Conservation (phyloP, 1,140 invertebrate species). For the Drosophila auraria region DNA sequence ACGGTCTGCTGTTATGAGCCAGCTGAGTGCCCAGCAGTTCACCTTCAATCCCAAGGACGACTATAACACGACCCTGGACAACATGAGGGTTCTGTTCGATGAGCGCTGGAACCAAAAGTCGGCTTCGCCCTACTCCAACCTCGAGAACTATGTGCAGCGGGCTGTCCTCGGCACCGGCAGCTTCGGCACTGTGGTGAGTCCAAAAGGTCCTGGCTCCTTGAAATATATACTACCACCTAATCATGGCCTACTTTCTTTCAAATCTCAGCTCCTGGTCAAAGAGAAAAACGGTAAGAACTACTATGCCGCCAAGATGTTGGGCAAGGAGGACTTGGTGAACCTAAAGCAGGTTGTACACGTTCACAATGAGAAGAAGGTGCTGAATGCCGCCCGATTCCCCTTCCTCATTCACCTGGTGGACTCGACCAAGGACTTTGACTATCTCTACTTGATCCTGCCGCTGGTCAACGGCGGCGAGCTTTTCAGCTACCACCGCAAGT, state of each 20-base stretch:
- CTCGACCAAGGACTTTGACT: constrained; percentile 94
- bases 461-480: constrained; percentile 93
- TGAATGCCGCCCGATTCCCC: constrained; percentile 92
- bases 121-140: constrained; percentile 55
- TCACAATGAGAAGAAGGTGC: constrained; percentile 93
- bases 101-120: constrained; percentile 54
- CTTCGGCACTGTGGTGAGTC: constrained; percentile 74
- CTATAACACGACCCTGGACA: constrained; percentile 46
- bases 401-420: constrained; percentile 94
- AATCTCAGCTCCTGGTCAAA: constrained; percentile 53
- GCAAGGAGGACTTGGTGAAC: constrained; percentile 94
- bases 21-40: constrained; percentile 7
- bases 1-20: constrained; percentile 54
- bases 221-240: too few species aligned
- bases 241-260: too few species aligned
- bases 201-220: not conserved
- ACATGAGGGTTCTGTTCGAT: constrained; percentile 54
- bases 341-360: constrained; percentile 95
- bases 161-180: constrained; percentile 67
- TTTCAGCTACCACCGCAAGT: constrained; percentile 91
- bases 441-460: constrained; percentile 93
- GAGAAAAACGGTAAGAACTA: constrained; percentile 84
- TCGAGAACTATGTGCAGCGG: constrained; percentile 62
- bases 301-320: constrained; percentile 96
- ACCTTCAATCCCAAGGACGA: constrained; percentile 68